phyloP scores from a whole-genome alignment of 2,113 vertebrate species.

The Oreotrochilus melanogaster region DNA sequence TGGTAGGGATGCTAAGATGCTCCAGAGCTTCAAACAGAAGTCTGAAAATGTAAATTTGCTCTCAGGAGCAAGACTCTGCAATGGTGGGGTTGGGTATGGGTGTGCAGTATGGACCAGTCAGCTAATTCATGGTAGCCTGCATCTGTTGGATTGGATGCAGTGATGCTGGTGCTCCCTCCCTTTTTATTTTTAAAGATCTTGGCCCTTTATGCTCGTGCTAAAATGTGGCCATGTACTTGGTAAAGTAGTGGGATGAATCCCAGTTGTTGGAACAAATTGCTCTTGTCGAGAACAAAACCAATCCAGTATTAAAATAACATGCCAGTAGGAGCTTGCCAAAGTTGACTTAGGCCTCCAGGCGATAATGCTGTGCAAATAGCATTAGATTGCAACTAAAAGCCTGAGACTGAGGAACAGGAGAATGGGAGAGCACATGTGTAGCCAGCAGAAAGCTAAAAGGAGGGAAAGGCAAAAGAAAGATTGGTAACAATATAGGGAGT shows the following conservation, averaged over 20 bases:
- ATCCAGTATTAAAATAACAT: conserved; percentile 35
- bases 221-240: neutral
- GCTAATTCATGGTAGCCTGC: neutral
- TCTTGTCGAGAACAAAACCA: conserved; percentile 25
- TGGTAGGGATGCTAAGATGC: neutral
- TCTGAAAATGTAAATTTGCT: neutral
- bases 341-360: neutral
- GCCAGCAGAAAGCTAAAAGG: neutral
- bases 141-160: neutral
- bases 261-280: conserved; percentile 56
- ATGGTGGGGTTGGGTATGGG: fast-evolving
- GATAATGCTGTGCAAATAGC: conserved; percentile 42
- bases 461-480: neutral
- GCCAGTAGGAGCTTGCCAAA: conserved; percentile 51
- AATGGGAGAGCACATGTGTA: neutral
- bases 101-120: neutral
- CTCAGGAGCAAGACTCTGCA: neutral
- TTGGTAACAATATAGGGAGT: neutral
- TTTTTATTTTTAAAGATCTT: conserved; percentile 35
- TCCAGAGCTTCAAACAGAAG: neutral
- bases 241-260: conserved; percentile 3
- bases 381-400: conserved; percentile 46
- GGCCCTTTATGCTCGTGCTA: neutral
- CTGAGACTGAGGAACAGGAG: neutral
- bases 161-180: neutral